Conservation (phyloP, 1,140 invertebrate genomes). For the Saccostrea glomerata region DNA sequence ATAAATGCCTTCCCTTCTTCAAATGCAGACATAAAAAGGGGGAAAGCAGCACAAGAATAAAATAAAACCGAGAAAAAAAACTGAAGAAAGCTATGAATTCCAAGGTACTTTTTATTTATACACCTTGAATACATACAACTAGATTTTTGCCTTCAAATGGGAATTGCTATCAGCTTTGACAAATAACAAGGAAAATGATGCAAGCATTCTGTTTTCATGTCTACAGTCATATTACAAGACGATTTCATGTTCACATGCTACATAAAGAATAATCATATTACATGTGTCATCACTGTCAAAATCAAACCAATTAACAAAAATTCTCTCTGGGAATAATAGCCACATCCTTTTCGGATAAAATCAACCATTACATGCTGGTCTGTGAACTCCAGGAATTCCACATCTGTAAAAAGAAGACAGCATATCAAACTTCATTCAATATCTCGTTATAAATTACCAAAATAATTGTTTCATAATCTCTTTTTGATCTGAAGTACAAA, state of each 20-base stretch:
- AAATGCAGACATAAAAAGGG: no score
- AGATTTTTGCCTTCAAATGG: constrained; percentile 41
- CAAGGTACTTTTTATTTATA: constrained; percentile 43
- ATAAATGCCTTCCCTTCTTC: no score
- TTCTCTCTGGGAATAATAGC: background rate
- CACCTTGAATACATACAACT: constrained; percentile 51
- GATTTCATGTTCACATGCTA: constrained; percentile 42
- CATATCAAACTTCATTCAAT: no score
- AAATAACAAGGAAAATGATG: constrained; percentile 53
- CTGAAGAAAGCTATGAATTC: background rate
- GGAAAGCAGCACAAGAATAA: background rate
- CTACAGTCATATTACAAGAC: constrained; percentile 39
- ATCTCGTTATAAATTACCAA: no score
- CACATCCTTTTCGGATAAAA: constrained; percentile 8
- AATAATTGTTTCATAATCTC: no score
- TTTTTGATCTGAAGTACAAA: background rate
- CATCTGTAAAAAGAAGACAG: constrained; percentile 49
- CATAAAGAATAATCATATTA: constrained; percentile 42
- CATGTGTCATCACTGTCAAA: constrained; percentile 24
- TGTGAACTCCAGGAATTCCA: constrained; percentile 64
- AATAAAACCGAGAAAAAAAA: background rate
- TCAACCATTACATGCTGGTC: constrained; percentile 58
- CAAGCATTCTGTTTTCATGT: constrained; percentile 44
- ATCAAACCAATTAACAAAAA: constrained; percentile 47
- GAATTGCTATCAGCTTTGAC: constrained; percentile 52